phyloP scores from a whole-genome alignment of 2,113 vertebrate genomes.

The Chelonoidis abingdonii region DNA sequence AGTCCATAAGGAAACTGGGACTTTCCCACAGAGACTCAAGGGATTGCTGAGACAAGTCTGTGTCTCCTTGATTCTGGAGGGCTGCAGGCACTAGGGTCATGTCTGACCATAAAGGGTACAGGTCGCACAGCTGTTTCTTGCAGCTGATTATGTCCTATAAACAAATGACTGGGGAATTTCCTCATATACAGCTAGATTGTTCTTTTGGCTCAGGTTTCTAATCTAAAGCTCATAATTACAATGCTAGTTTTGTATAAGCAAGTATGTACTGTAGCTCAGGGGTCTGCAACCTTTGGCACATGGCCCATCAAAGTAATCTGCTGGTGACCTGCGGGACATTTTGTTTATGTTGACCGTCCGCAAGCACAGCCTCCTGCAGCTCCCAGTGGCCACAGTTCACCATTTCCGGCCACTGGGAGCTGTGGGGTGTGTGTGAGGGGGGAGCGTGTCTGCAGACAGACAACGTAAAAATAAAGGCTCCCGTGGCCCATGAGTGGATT shows the following conservation, averaged over 20 bases:
- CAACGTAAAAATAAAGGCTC: too few species aligned
- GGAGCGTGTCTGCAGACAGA: too few species aligned
- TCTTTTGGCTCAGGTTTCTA: neutral
- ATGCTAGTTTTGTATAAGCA: neutral
- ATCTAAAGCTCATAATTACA: neutral
- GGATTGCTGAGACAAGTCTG: neutral
- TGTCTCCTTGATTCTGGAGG: too few species aligned
- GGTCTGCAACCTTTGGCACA: too few species aligned
- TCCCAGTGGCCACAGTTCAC: too few species aligned
- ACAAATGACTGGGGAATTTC: neutral
- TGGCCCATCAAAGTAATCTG: too few species aligned
- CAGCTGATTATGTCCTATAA: neutral
- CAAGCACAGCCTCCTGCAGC: too few species aligned
- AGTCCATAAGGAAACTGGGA: neutral
- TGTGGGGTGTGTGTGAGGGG: rapidly evolving
- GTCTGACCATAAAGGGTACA: neutral
- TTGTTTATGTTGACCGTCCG: too few species aligned
- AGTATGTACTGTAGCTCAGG: neutral
- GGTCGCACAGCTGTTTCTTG: neutral
- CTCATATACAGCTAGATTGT: neutral
- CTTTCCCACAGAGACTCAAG: neutral
- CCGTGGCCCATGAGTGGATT: too few species aligned
- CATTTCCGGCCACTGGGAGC: too few species aligned
- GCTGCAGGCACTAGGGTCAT: neutral
- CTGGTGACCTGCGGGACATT: too few species aligned